Percentiles rank a stretch among this genome's conserved stretches.
phyloP scores from a whole-genome alignment of 2,113 vertebrate species.

The Urocolius indicus region DNA sequence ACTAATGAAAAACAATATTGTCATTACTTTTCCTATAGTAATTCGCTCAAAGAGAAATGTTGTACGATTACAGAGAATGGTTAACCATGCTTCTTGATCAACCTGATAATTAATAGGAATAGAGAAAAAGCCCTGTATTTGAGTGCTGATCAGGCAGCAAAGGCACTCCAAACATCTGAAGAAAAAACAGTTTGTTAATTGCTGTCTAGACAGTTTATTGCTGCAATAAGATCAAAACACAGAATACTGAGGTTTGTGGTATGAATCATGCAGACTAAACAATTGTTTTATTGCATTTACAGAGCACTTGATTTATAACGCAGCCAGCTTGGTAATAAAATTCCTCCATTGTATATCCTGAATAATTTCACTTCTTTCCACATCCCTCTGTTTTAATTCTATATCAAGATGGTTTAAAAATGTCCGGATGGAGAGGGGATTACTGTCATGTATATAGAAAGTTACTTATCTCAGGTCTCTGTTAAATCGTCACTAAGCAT shows the following conservation, averaged over 20 bases:
- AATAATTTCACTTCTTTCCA: conserved; percentile 78
- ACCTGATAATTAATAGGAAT: conserved; percentile 75
- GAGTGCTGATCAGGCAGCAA: conserved; percentile 70
- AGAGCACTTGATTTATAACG: conserved; percentile 84
- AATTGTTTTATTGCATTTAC: conserved; percentile 89
- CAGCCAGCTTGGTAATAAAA: conserved; percentile 78
- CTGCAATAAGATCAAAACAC: conserved; percentile 95
- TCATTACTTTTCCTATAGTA: background rate
- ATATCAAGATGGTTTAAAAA: conserved; percentile 12
- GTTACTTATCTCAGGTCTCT: background rate
- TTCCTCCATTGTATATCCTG: conserved; percentile 77
- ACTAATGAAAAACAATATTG: background rate
- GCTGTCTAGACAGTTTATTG: conserved; percentile 99
- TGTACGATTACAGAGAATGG: background rate
- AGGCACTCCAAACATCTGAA: conserved; percentile 88
- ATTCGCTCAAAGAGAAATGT: background rate
- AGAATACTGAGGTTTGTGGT: conserved; percentile 89
- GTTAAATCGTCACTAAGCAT: background rate
- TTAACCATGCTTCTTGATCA: conserved; percentile 39
- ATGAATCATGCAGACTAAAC: conserved; percentile 92
- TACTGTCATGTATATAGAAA: background rate
- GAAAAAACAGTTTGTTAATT: conserved; percentile 93
- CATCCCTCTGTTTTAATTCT: conserved; percentile 61
- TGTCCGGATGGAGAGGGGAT: background rate
- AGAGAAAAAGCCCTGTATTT: conserved; percentile 62